These are phyloP conservation scores for Saccostrea cuccullata DNA, from an alignment of 1,140 invertebrate genomes.

Conservation along the genomic window DNA sequence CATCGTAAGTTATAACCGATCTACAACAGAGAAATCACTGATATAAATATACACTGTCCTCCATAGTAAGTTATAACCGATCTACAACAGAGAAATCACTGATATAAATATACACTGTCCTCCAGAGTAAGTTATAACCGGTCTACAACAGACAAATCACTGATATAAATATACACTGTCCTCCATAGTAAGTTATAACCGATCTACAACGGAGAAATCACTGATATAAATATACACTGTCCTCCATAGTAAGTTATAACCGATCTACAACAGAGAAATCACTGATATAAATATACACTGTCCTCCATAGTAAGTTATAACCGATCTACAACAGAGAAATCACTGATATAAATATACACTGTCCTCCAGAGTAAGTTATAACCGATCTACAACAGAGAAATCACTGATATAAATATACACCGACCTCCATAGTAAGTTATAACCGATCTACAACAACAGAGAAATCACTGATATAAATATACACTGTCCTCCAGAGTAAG, in stretches of 20 bases:
- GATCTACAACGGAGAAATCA: constrained; percentile 72
- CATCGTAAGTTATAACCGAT: constrained; percentile 76
- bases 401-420: too few species aligned
- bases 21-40: too few species aligned
- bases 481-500: constrained; percentile 72
- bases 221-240: too few species aligned
- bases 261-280: constrained; percentile 72
- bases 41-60: too few species aligned
- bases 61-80: constrained; percentile 76
- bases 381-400: constrained; percentile 72
- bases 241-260: constrained; percentile 76
- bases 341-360: too few species aligned
- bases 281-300: too few species aligned
- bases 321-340: constrained; percentile 73
- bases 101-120: too few species aligned
- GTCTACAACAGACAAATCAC: too few species aligned
- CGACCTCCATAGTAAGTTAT: constrained; percentile 75
- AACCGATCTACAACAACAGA: constrained; percentile 73
- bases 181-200: constrained; percentile 76
- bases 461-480: too few species aligned
- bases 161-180: too few species aligned
- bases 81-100: too few species aligned
- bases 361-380: constrained; percentile 76
- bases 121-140: constrained; percentile 75
- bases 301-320: constrained; percentile 76